phyloP scores from a whole-genome alignment of 2,113 vertebrate genomes.

The Emydura subglobosa region DNA sequence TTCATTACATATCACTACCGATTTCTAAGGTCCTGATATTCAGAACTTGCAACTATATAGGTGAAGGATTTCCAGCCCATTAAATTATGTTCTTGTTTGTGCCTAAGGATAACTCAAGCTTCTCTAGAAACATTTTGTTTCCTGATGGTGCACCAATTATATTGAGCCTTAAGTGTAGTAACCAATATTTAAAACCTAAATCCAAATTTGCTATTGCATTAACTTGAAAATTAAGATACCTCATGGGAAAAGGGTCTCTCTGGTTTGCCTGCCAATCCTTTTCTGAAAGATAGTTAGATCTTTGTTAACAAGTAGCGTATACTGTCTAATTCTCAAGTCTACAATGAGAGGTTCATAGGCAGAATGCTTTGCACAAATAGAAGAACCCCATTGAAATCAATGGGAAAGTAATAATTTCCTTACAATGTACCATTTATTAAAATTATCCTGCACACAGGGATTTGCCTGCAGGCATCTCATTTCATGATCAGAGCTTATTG shows the following conservation, averaged over 20 bases:
- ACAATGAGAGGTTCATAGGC: neutral
- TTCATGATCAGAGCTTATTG: neutral
- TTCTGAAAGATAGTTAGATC: neutral
- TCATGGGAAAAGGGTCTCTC: neutral
- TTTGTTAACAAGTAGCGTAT: neutral
- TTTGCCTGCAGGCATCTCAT: constrained; percentile 5
- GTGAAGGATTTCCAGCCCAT: neutral
- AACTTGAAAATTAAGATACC: neutral
- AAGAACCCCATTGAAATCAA: neutral
- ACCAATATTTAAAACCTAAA: neutral
- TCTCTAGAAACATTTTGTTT: neutral
- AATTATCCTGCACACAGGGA: neutral
- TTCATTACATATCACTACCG: neutral
- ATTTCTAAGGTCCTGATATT: neutral
- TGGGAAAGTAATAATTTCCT: constrained; percentile 14
- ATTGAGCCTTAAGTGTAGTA: neutral
- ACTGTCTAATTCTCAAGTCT: neutral
- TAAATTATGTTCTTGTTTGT: neutral
- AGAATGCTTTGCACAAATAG: neutral
- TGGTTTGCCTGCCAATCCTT: neutral
- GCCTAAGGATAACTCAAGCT: accelerated
- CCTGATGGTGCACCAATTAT: neutral
- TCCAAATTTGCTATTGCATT: neutral
- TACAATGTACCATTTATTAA: constrained; percentile 19
- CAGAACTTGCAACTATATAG: neutral